Evolutionary conservation across 2,113 vertebrate genomes (phyloP), one percentile per base, ranked within the genome.

Genomic region (Corythoichthys intestinalis): DNA sequence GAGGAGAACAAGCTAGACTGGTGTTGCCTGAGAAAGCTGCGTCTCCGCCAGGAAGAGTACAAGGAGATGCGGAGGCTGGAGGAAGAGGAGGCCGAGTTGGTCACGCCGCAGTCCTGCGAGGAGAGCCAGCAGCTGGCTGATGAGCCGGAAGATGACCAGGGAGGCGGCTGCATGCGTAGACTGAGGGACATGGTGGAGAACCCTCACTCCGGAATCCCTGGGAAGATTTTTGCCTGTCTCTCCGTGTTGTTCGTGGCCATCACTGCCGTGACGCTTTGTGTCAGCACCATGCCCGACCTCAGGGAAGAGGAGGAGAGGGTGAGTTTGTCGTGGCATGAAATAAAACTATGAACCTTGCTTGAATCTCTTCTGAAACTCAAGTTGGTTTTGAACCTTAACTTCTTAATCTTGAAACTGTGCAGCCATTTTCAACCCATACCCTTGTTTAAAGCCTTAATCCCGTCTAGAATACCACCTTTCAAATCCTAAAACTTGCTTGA

Each of bases 261-360:
- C 88, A 98, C 96, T 0, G 93, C 96, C 0, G 94, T 99, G 69
- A 97, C 95, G 72, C 93, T 99, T 78, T 99, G 97, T 83, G 89
- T 98, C 81, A 96, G 97, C 90, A 99, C 97, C 86, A 97, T 98
- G 96, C 96, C 97, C 0, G 97, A 99, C 80, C 88, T 99, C 73
- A 90, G 96, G 75, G 95, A 94, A 3, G 96, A 98, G 71, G 96
- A 98, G 84, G 96, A 98, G 74, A 90, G 93, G 94, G 96, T 98
- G 85, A 96, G 95, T 90, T 50, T 15, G 10, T 12, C 48, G 46
- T 7, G 46, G 46, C 20, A 28, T 28, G 20, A 28, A 28, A 28
- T 28, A 28, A 28, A 28, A 28, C 20, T 28, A 28, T 28, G 20
- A 28, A 28, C 20, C 20, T 28, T 2, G 9, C 54, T 57, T 57